phyloP scores from a whole-genome alignment of 2,113 vertebrate species.

The Crotalus helleri region DNA sequence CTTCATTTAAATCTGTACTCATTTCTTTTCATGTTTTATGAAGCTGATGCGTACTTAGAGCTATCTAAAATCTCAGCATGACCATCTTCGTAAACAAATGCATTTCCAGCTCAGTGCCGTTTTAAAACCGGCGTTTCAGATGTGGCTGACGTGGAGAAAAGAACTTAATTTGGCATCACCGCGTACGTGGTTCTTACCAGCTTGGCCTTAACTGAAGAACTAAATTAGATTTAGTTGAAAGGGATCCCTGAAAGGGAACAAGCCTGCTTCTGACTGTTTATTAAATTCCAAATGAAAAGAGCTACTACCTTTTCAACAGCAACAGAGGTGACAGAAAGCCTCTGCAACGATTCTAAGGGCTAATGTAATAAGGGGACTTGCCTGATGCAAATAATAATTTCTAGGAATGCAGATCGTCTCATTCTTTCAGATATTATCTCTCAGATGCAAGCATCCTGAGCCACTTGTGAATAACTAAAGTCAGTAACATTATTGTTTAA shows the following conservation, averaged over 20 bases:
- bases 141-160: background rate
- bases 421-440: background rate
- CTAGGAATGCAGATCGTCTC: no score
- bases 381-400: background rate
- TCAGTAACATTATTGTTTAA: background rate
- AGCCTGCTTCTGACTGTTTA: constrained; percentile 27
- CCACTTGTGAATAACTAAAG: background rate
- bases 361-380: background rate
- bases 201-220: constrained; percentile 42
- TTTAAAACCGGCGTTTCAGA: constrained; percentile 45
- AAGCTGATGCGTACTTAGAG: constrained; percentile 39
- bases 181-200: constrained; percentile 41
- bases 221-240: constrained; percentile 40
- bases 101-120: constrained; percentile 19
- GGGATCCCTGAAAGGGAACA: constrained; percentile 35
- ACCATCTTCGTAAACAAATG: constrained; percentile 36
- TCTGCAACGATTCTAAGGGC: background rate
- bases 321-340: background rate
- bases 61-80: constrained; percentile 40
- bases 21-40: constrained; percentile 48
- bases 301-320: background rate
- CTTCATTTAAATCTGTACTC: constrained; percentile 44
- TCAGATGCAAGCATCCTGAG: no score
- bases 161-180: constrained; percentile 58
- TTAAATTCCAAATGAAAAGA: constrained; percentile 1